Evolutionary conservation across 2,113 vertebrate species (phyloP).

Genomic region (Pygoscelis adeliae): DNA sequence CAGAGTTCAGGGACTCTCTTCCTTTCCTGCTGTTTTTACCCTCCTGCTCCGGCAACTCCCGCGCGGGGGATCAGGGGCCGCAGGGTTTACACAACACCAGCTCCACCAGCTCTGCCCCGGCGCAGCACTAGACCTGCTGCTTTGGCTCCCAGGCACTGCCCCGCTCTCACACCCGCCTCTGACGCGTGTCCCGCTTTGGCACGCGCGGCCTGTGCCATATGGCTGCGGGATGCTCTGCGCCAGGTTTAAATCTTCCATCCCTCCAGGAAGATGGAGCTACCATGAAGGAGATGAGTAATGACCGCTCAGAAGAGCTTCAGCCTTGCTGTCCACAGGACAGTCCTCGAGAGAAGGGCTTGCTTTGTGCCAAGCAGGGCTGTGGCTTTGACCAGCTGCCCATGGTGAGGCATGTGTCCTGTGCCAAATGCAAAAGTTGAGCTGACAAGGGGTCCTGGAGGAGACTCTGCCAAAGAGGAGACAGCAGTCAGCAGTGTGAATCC

Average conservation of each 20-base stretch:
- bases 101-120: not conserved
- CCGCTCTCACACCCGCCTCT: accelerated
- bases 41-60: not conserved
- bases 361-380: not conserved
- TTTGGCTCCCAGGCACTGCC: not conserved
- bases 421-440: not conserved
- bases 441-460: not conserved
- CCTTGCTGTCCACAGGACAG: not conserved
- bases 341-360: not conserved
- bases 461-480: not conserved
- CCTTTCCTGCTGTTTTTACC: not conserved
- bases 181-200: not conserved
- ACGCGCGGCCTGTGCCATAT: accelerated
- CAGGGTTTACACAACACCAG: not conserved
- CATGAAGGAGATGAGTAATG: accelerated
- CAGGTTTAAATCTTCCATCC: not conserved
- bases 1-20: not conserved
- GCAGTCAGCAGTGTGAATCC: not conserved
- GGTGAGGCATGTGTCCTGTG: not conserved
- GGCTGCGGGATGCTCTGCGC: not conserved
- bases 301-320: not conserved
- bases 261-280: not conserved
- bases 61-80: accelerated
- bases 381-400: not conserved
- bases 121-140: accelerated